A percentile compares a stretch with the other conserved stretches of the same genome.
Conservation (phyloP, 2,888 invertebrate genomes). For the Ophion ventricosus region DNA sequence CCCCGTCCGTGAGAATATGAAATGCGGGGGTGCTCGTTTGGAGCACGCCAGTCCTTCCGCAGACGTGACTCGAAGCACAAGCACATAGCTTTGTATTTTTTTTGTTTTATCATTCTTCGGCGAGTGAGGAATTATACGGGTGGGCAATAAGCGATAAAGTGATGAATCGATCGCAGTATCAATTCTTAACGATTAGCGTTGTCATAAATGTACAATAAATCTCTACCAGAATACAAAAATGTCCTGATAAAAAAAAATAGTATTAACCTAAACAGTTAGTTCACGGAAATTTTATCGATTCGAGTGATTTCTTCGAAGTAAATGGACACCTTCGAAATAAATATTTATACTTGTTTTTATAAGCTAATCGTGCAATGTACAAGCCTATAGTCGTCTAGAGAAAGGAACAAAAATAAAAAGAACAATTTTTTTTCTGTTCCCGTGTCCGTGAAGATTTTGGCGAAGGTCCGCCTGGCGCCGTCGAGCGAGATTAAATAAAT, state of each 20-base stretch:
- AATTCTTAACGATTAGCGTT: neutral
- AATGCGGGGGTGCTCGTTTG: constrained; percentile 70
- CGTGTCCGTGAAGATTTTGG: constrained; percentile 42
- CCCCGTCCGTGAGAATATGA: constrained; percentile 57
- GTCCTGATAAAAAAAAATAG: too few relatives aligned
- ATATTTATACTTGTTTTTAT: neutral
- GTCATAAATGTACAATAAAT: neutral
- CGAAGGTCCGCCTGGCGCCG: constrained; percentile 62
- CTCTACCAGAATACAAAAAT: too few relatives aligned
- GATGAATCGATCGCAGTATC: neutral
- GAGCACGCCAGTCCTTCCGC: constrained; percentile 80
- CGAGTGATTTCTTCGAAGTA: neutral
- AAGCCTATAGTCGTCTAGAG: neutral
- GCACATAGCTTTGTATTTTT: constrained; percentile 69
- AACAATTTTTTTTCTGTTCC: constrained; percentile 2
- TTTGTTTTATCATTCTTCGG: constrained; percentile 28
- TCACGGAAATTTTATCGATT: neutral
- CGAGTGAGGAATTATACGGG: constrained; percentile 18
- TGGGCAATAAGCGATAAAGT: constrained; percentile 50
- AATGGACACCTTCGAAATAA: neutral
- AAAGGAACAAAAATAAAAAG: constrained; percentile 20
- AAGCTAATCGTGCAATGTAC: neutral
- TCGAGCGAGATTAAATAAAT: constrained; percentile 73
- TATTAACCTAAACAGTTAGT: too few relatives aligned
- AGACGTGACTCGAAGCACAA: constrained; percentile 80